phyloP scores from a whole-genome alignment of 1,140 invertebrate species.

The Drosophila biarmipes region DNA sequence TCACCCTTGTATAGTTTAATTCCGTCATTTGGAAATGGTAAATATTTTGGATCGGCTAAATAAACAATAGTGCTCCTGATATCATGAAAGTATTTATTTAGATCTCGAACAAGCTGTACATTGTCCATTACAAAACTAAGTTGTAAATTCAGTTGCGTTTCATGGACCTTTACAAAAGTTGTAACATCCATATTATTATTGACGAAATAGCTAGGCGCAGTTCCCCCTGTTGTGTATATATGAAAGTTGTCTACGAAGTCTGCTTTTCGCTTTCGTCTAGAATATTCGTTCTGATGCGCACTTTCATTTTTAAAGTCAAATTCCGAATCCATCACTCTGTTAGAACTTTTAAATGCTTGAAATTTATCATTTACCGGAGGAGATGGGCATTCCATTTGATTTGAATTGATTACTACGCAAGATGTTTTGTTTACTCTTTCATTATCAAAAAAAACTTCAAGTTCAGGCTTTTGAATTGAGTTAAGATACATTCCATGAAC shows the following conservation, averaged over 20 bases:
- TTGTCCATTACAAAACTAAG: conserved; percentile 98
- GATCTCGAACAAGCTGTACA: conserved; percentile 93
- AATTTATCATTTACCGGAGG: conserved; percentile 91
- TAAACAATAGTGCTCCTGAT: conserved; percentile 93
- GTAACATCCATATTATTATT: conserved; percentile 57
- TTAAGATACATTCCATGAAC: conserved; percentile 96
- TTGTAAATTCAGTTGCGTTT: conserved; percentile 88
- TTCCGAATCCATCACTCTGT: conserved; percentile 1
- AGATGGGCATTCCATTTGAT: conserved; percentile 97
- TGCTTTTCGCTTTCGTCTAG: conserved; percentile 13
- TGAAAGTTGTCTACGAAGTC: conserved; percentile 45
- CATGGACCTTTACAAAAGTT: conserved; percentile 77
- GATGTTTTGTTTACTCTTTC: conserved; percentile 91
- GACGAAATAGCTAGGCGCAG: conserved; percentile 36
- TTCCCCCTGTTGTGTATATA: conserved; percentile 47
- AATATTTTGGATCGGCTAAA: conserved; percentile 96
- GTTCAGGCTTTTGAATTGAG: conserved; percentile 95
- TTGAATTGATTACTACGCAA: conserved; percentile 94
- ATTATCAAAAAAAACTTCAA: conserved; percentile 86
- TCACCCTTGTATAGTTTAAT: conserved; percentile 97
- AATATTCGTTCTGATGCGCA: not conserved
- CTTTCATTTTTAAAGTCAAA: conserved; percentile 9
- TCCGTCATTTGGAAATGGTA: conserved; percentile 91
- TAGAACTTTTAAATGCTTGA: conserved; percentile 34
- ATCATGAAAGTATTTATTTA: conserved; percentile 94